phyloP scores from a whole-genome alignment of 2,888 invertebrate genomes.

The Pomacea canaliculata region DNA sequence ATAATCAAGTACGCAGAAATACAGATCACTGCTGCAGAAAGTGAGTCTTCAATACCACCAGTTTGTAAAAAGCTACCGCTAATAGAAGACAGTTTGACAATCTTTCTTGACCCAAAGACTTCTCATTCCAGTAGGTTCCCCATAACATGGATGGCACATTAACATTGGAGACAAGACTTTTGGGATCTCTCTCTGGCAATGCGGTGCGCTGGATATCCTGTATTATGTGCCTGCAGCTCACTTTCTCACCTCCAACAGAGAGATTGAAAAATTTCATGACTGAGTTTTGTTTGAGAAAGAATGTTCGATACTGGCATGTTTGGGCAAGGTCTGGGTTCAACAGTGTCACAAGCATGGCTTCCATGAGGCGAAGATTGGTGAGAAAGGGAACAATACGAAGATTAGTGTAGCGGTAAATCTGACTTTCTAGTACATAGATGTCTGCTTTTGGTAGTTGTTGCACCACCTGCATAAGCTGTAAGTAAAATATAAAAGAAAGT shows the following conservation, averaged over 20 bases:
- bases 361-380: constrained; percentile 30
- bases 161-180: constrained; percentile 19
- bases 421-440: constrained; percentile 35
- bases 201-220: constrained; percentile 22
- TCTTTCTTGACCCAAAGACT: constrained; percentile 30
- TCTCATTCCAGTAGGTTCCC: constrained; percentile 18
- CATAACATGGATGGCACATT: constrained; percentile 10
- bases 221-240: constrained; percentile 42
- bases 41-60: constrained; percentile 29
- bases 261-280: constrained; percentile 38
- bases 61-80: constrained; percentile 34
- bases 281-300: constrained; percentile 30
- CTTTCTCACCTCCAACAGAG: constrained; percentile 41
- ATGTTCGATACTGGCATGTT: constrained; percentile 32
- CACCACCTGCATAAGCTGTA: constrained; percentile 31
- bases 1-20: too few species aligned
- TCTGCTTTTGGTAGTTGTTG: constrained; percentile 31
- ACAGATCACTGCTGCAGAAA: too few species aligned
- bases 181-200: not conserved
- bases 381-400: constrained; percentile 34
- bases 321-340: constrained; percentile 32
- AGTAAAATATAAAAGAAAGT: not conserved
- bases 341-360: constrained; percentile 36
- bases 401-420: constrained; percentile 28
- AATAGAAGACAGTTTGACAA: constrained; percentile 32